Evolutionary conservation across 1,140 invertebrate species (phyloP).

Genomic region (Lasioglossum albipes): DNA sequence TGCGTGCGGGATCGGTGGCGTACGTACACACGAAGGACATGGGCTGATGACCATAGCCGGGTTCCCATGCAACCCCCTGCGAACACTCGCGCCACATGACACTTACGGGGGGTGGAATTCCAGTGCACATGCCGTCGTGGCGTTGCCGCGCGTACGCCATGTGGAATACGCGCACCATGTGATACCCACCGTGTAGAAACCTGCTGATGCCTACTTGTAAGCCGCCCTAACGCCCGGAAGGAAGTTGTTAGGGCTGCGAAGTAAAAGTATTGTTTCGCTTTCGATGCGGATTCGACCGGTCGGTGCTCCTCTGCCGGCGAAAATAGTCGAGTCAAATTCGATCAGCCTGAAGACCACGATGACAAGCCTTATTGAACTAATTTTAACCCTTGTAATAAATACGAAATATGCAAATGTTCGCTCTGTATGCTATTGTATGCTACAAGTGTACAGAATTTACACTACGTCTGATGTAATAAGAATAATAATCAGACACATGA

Average conservation of each 20-base stretch:
- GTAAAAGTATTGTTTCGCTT: constrained; percentile 26
- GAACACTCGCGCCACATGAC: constrained; percentile 72
- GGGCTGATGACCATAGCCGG: constrained; percentile 68
- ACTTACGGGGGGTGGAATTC: constrained; percentile 69
- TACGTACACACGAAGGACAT: constrained; percentile 60
- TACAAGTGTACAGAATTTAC: too few species aligned
- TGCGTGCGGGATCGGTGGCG: constrained; percentile 34
- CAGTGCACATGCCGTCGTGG: constrained; percentile 68
- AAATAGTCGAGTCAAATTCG: neutral
- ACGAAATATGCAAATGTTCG: too few species aligned
- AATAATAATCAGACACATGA: too few species aligned
- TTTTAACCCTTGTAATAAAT: too few species aligned
- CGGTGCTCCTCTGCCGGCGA: neutral
- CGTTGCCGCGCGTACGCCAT: constrained; percentile 51
- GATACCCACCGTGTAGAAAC: constrained; percentile 31
- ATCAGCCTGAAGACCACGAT: too few species aligned
- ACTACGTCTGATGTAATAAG: too few species aligned
- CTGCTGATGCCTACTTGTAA: constrained; percentile 22
- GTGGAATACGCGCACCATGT: constrained; percentile 56
- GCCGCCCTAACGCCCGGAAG: constrained; percentile 14
- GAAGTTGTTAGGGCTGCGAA: constrained; percentile 25
- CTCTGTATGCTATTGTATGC: too few species aligned
- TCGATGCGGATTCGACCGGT: neutral
- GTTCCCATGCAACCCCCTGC: constrained; percentile 77
- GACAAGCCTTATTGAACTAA: too few species aligned